Conservation (phyloP, 2,113 vertebrate species). For the Leptocoma aspasia region DNA sequence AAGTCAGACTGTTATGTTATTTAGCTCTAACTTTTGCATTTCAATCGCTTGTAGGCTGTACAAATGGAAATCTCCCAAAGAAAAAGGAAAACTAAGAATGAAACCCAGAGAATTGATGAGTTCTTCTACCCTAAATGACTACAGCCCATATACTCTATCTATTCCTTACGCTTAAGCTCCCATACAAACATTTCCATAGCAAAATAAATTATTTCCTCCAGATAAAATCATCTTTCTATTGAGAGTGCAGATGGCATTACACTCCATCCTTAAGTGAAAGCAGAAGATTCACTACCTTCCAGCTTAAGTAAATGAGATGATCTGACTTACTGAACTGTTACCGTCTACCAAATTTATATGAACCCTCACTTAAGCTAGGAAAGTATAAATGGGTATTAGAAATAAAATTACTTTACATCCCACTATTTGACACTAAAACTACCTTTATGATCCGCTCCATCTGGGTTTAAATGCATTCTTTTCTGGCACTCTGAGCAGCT, state of each 20-base stretch:
- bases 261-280: background rate
- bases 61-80: background rate
- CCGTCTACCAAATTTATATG: slow-evolving; percentile 46
- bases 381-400: slow-evolving; percentile 59
- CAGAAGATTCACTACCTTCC: slow-evolving; percentile 37
- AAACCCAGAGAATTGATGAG: background rate
- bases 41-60: background rate
- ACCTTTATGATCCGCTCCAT: slow-evolving; percentile 87
- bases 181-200: slow-evolving; percentile 3
- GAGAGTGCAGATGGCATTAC: background rate
- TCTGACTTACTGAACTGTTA: slow-evolving; percentile 62
- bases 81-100: background rate
- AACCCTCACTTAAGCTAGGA: slow-evolving; percentile 46
- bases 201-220: slow-evolving; percentile 34
- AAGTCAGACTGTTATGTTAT: background rate
- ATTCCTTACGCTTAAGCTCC: background rate
- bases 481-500: slow-evolving; percentile 89
- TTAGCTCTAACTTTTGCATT: background rate
- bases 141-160: background rate
- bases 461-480: slow-evolving; percentile 88
- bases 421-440: slow-evolving; percentile 61
- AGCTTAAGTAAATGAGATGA: slow-evolving; percentile 46
- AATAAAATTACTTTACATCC: slow-evolving; percentile 65
- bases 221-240: slow-evolving; percentile 20
- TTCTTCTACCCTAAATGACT: background rate